Evolutionary conservation across 2,113 vertebrate genomes (phyloP).

Genomic region (Corvus cornix): DNA sequence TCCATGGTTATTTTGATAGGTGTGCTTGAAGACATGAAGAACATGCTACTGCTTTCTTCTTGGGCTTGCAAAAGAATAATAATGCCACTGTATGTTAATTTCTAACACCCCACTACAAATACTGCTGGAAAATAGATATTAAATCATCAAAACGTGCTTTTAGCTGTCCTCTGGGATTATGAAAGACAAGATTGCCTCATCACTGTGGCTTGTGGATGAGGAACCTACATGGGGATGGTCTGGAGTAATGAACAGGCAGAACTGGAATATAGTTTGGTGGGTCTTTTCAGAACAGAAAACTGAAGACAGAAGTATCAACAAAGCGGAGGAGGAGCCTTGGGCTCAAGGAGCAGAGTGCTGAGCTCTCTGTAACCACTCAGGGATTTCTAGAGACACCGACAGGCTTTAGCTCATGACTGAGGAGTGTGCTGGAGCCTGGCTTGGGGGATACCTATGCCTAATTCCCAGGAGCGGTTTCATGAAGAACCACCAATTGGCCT

Average conservation of each 20-base stretch:
- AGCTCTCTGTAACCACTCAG: background rate
- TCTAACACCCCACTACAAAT: background rate
- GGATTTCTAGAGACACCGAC: background rate
- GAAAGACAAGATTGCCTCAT: background rate
- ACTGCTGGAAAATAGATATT: background rate
- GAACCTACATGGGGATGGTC: background rate
- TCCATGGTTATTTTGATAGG: rapidly evolving
- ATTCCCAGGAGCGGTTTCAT: background rate
- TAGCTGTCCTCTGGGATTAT: rapidly evolving
- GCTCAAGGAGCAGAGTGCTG: background rate
- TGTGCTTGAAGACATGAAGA: background rate
- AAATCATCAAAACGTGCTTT: background rate
- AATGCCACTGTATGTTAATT: background rate
- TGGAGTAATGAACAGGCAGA: background rate
- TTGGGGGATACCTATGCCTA: background rate
- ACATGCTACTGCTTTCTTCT: background rate
- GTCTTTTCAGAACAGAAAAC: background rate
- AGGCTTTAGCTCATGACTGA: rapidly evolving
- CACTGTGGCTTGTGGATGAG: background rate
- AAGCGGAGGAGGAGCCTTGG: background rate
- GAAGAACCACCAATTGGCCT: background rate
- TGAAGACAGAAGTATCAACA: background rate
- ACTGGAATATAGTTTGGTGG: background rate
- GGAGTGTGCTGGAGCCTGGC: background rate
- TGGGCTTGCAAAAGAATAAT: background rate